Base-by-base conservation (phyloP, 2,797 vertebrate genomes). In the Ctenochaetus hawaiiensis region DNA sequence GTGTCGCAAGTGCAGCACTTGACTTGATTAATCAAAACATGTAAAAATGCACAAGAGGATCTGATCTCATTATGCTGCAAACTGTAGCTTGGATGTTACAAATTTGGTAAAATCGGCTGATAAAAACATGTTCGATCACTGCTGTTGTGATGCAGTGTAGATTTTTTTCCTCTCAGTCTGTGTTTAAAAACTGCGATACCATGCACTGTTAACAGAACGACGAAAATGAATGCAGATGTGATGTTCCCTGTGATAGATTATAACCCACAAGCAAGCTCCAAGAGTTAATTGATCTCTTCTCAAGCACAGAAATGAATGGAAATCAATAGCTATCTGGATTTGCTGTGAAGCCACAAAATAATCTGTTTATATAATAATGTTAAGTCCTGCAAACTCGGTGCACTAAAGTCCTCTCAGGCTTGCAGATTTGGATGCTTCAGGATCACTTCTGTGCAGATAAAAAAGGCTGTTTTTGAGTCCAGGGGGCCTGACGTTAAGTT, bases 401-500 rank as follows among this genome's bases (percentile, higher is more conserved):
- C 17, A 0, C 44, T 8, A 16, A 17, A 9, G 16, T 65, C 22
- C 41, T 70, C 56, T 13, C 22, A 51, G 57, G 45, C 67, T 61
- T 12, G 13, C 22, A 26, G 39, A 57, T 51, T 75, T 51, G 26
- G 54, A 59, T 8, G n/a, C 65, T 51, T 67, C 72, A 58, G 44
- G 74, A 86, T 52, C n/a, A 53, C 14, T 48, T 77, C 44, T 68
- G 20, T 62, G 48, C 26, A 51, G 65, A 79, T 79, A 83, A 30
- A 30, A 30, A 67, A 45, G 68, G 49, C 72, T 71, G 67, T 48
- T 71, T 82, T 63, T 67, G 73, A 85, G 67, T 81, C 20, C 34
- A 44, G 51, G 63, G 52, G 58, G 57, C 4, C 66, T 71, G 73
- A 79, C 16, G 59, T 75, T 23, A 67, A 72, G 72, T 84, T 83